Base-by-base conservation (phyloP, 2,797 vertebrate genomes). In the Esox masquinongy region DNA sequence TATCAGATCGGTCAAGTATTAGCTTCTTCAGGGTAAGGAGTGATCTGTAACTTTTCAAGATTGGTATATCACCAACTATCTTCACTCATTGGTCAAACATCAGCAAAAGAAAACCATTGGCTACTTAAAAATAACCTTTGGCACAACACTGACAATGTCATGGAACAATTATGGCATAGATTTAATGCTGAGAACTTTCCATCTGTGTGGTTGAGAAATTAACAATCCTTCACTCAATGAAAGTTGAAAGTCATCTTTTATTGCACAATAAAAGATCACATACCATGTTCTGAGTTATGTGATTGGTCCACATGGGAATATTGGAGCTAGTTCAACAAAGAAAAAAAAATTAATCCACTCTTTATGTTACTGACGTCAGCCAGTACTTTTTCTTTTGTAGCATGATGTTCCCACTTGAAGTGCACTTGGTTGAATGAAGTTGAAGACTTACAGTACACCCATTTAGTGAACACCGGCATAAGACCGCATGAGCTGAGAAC, bases 221-320 rank as follows among this genome's bases (percentile, higher is more conserved):
- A 53, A 51, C 17, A 51, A 29, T 15, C 36, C 43, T 16, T 49
- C 36, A 66, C 73, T 24, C 34, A 17, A 51, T 51, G 77, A 88
- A 92, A 91, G 87, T 91, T 93, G 90, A 93, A 93, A 91, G 92
- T 93, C 84, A 92, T 93, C 93, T 94, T 94, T 94, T 94, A 94
- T 93, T 94, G 89, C 92, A 93, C 91, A 92, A 93, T 93, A 94
- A 94, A 94, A 93, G 92, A 94, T 92, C 90, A 93, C 90, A 93
- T 86, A 92, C 88, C 90, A 92, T 91, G 90, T 91, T 90, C 85
- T 85, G 90, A 92, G 85, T 89, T 86, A 90, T 82, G 85, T 83
- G 90, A 91, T 92, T 92, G 91, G 92, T 93, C 93, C 92, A 93
- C 91, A 91, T 90, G 88, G 89, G 89, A 89, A 91, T 90, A 92